Percentiles rank a stretch among this genome's conserved stretches.
Evolutionary conservation across 2,113 vertebrate species (phyloP).

Genomic region (Pelmatolapia mariae): DNA sequence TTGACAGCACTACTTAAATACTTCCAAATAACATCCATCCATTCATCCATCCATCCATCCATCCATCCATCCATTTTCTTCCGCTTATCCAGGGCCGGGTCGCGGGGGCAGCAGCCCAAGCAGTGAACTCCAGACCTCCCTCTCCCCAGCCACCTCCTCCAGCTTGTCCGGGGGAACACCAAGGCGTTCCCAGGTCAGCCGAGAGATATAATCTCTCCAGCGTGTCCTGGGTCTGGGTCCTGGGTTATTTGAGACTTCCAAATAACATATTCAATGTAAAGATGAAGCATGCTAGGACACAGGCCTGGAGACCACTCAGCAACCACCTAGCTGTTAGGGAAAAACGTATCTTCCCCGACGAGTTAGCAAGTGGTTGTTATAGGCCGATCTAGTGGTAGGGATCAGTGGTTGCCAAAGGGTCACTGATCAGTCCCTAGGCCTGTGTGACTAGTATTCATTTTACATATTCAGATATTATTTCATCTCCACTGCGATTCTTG

Average conservation of each 20-base stretch:
- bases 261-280: not conserved
- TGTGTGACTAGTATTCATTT: not conserved
- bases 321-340: not conserved
- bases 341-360: not conserved
- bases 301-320: not conserved
- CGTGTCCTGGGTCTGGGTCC: too few species aligned
- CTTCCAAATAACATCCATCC: not conserved
- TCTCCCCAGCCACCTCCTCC: not conserved
- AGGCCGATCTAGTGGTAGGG: not conserved
- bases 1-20: not conserved
- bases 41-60: too few species aligned
- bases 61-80: not conserved
- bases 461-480: not conserved
- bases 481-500: not conserved
- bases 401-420: not conserved
- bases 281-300: not conserved
- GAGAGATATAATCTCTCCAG: too few species aligned
- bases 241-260: too few species aligned
- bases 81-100: not conserved
- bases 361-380: not conserved
- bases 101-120: rapidly evolving
- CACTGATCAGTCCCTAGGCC: not conserved
- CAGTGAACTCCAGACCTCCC: not conserved
- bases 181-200: not conserved
- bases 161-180: not conserved